Base-by-base conservation (phyloP, 2,797 vertebrate species). In the Coregonus suidteri region DNA sequence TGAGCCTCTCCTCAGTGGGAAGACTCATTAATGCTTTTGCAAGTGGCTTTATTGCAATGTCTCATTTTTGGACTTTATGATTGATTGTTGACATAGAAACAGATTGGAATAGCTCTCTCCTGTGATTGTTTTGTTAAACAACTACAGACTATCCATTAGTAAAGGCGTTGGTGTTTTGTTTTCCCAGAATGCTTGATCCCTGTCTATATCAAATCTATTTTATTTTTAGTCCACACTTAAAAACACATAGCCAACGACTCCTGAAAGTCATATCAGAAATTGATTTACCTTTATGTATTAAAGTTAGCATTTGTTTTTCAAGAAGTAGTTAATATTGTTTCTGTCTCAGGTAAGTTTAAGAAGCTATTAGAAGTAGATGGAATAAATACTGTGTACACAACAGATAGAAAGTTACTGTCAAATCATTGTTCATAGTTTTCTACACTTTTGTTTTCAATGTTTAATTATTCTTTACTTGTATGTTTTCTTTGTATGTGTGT, bases 121-220 rank as follows among this genome's bases (percentile, higher is more conserved):
- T 89, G 83, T 87, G 90, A 91, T 91, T 92, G 91, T 92, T 93
- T 92, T 89, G 87, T 89, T 90, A 90, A 93, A 90, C 85, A 90
- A 77, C 83, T 82, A 84, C 81, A 89, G 77, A 59, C 84, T 84
- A 84, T 88, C 90, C 90, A 89, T 91, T 89, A 90, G 82, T 78
- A 83, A 89, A 91, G 90, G 91, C 85, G 88, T 51, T 76, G 81
- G 15, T 25, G 73, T 75, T 77, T 74, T 72, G 81, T 77, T 77
- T 75, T 76, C 65, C 75, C 74, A 85, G 78, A 86, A 83, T 77
- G 84, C 84, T 87, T 83, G 79, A 89, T 88, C 78, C 79, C 80
- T 85, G 79, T 91, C 77, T 85, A 52, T 73, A 66, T 72, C 70
- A n/a, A 79, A 83, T 86, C 76, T 79, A 84, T 85, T 77, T 73